Conservation (phyloP, 2,797 vertebrate species). For the Cirrhinus molitorella region DNA sequence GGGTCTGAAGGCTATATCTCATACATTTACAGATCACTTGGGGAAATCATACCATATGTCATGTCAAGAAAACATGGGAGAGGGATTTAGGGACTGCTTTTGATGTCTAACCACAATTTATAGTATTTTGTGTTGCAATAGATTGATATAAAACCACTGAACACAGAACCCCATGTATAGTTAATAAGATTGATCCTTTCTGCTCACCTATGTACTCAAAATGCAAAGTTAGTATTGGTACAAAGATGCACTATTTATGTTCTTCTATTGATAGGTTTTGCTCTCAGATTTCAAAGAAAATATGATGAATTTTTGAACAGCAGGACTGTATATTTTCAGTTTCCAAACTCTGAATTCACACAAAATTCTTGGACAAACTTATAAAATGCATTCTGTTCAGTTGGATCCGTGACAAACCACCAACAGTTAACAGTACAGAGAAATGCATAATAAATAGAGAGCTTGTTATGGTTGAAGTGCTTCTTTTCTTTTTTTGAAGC, state of each 20-base stretch:
- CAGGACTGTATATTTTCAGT: background rate
- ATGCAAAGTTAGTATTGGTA: background rate
- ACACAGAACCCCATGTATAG: background rate
- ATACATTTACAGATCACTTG: background rate
- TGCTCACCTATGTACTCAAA: background rate
- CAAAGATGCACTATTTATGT: background rate
- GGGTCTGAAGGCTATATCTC: background rate
- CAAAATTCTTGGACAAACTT: background rate
- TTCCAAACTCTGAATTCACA: background rate
- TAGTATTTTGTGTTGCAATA: background rate
- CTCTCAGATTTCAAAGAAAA: background rate
- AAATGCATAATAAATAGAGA: background rate
- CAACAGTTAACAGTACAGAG: background rate
- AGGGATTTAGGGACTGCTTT: background rate
- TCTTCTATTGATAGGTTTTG: background rate
- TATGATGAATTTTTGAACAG: background rate
- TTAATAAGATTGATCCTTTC: slow-evolving; percentile 5
- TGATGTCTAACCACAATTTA: background rate
- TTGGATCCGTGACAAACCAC: slow-evolving; percentile 2
- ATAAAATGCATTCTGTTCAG: slow-evolving; percentile 13
- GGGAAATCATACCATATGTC: background rate
- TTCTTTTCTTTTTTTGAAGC: background rate
- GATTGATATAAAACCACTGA: background rate
- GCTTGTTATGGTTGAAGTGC: background rate
- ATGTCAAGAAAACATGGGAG: background rate